Evolutionary conservation across 2,888 invertebrate species (phyloP), one percentile per base, ranked within the genome.

Genomic region (Bugula neritina): DNA sequence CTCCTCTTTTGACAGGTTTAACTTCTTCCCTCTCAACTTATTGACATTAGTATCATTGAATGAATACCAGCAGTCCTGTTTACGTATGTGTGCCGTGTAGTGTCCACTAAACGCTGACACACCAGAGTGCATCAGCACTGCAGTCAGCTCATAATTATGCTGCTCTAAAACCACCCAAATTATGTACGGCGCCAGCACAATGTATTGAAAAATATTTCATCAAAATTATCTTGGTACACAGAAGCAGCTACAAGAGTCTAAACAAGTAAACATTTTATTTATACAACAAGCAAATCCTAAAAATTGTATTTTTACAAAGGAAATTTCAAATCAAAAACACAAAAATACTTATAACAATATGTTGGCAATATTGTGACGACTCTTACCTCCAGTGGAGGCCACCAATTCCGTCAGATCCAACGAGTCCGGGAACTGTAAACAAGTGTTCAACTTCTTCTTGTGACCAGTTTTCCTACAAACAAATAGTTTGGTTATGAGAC

Each of bases 121-220:
- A 1, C 90, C 90, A 77, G 88, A 87, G 77, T 90, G 90, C 74
- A 89, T 88, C 63, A 90, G 84, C 72, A 90, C 89, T 1, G 89
- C 90, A 54, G 86, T 87, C 63, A 90, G 84, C 75, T 87, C 87
- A 13, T 57, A 69, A 5, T 63, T 71, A n/a, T 71, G 74, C 2
- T 69, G 72, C 3, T 74, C 75, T 77, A 72, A 17, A 72, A n/a
- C n/a, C n/a, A n/a, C n/a, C n/a, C n/a, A n/a, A n/a, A n/a, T n/a
- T n/a, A n/a, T n/a, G n/a, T n/a, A n/a, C n/a, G n/a, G n/a, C n/a
- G n/a, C n/a, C n/a, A n/a, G n/a, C n/a, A n/a, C n/a, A n/a, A n/a
- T n/a, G n/a, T n/a, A n/a, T n/a, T n/a, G n/a, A n/a, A n/a, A n/a
- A n/a, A n/a, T n/a, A n/a, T n/a, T n/a, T n/a, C n/a, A n/a, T n/a